Base-by-base conservation (phyloP, 2,113 vertebrate genomes). In the Rallus limicola region DNA sequence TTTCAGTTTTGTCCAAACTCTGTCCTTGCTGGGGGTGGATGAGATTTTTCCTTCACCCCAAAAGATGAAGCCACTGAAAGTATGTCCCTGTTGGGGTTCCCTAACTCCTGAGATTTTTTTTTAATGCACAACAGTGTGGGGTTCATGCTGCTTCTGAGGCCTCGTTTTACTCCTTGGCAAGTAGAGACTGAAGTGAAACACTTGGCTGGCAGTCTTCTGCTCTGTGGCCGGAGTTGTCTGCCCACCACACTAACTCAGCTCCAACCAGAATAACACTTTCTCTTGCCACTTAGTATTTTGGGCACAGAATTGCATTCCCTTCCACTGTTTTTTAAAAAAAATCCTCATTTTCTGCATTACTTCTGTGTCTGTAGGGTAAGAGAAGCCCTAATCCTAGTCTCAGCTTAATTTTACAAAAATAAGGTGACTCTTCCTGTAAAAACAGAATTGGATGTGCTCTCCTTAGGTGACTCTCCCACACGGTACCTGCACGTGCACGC, bases 401-500 rank as follows among this genome's bases (percentile, higher is more conserved):
- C 25, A 20, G 14, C 12, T 64, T 34, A 34, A 67, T 87, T 94
- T 92, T 93, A 52, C 55, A 74, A 21, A 46, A 91, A 34, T 34
- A 17, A 1, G 1, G n/a, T 50, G 67, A 14, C 16, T 67, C 78
- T 80, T 70, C n/a, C n/a, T 77, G 13, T 56, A 29, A 46, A 58
- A 82, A 3, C 36, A 86, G 82, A 64, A 62, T 12, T 44, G 42
- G 64, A 26, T 82, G 48, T 34, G 3, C 16, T 84, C 75, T 56
- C n/a, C 52, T 62, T 28, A 20, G 53, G 77, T 69, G 16, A 0
- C 58, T 13, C 71, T 53, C 74, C 53, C 34, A 1, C 70, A 2
- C 34, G 18, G 26, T 2, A 34, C 36, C 48, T 23, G 21, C 74
- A 15, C 67, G 6, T 2, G 17, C 60, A 10, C 0, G 3, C 5